Percentiles rank a stretch among this genome's conserved stretches.
These are phyloP conservation scores for Lasioglossum pauxillum DNA, from an alignment of 2,888 invertebrate genomes.

Conservation along the genomic window DNA sequence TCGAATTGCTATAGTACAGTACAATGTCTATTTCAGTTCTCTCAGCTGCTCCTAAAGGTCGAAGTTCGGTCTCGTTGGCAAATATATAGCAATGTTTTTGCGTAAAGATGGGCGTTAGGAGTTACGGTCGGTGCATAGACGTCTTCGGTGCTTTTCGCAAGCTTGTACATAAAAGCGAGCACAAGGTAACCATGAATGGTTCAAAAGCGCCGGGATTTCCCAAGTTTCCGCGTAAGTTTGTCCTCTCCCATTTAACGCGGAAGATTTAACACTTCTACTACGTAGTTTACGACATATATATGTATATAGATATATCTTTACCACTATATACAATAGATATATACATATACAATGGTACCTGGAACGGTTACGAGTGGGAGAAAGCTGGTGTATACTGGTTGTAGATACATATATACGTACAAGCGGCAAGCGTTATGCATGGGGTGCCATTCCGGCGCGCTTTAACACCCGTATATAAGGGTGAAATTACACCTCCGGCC, in stretches of 20 bases:
- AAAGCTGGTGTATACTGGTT: conserved; percentile 52
- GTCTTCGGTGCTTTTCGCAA: conserved; percentile 54
- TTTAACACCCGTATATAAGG: conserved; percentile 76
- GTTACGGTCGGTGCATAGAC: conserved; percentile 47
- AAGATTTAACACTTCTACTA: conserved; percentile 79
- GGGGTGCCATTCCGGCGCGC: conserved; percentile 77
- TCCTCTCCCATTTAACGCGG: conserved; percentile 77
- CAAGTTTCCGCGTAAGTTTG: conserved; percentile 78
- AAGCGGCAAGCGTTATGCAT: conserved; percentile 72
- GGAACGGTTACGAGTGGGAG: conserved; percentile 67
- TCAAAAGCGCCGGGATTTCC: conserved; percentile 74
- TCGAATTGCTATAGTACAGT: background rate
- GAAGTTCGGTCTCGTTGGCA: background rate
- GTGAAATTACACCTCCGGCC: conserved; percentile 76
- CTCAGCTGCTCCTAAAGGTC: no score
- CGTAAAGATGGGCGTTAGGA: conserved; percentile 32
- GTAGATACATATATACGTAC: conserved; percentile 48
- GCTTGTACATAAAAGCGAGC: conserved; percentile 51
- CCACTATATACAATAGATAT: background rate
- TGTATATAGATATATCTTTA: background rate
- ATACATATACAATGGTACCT: conserved; percentile 56
- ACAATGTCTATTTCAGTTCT: background rate
- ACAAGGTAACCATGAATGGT: conserved; percentile 61
- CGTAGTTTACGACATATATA: conserved; percentile 75
- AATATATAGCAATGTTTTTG: conserved; percentile 14